These are phyloP conservation scores for Drosophila chauvacae DNA, from an alignment of 1,140 invertebrate genomes.

Conservation along the genomic window DNA sequence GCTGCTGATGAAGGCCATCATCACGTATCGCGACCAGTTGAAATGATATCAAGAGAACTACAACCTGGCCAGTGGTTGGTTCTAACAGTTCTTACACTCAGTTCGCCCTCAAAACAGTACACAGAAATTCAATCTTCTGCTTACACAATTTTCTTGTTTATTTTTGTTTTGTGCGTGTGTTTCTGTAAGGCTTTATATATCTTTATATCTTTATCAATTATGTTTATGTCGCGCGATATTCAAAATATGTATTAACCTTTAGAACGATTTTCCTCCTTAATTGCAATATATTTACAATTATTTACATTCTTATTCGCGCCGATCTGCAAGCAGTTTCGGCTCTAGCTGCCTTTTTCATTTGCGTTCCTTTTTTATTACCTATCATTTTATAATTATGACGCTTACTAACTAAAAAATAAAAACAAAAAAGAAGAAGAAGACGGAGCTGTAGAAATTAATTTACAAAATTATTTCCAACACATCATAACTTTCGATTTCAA, in stretches of 20 bases:
- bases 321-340: conserved; percentile 27
- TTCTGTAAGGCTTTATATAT: conserved; percentile 53
- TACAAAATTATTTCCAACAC: conserved; percentile 50
- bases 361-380: conserved; percentile 17
- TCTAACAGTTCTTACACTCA: conserved; percentile 30
- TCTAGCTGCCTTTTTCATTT: conserved; percentile 22
- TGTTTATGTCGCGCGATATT: conserved; percentile 56
- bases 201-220: conserved; percentile 23
- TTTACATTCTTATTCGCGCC: conserved; percentile 5
- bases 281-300: conserved; percentile 24
- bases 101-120: conserved; percentile 17
- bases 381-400: conserved; percentile 41
- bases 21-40: conserved; percentile 84
- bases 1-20: conserved; percentile 92
- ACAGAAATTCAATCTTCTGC: conserved; percentile 23
- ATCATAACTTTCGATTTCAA: conserved; percentile 33
- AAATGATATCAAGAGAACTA: conserved; percentile 76
- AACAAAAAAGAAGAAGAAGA: not conserved
- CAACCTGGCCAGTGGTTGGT: conserved; percentile 51
- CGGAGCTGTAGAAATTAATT: conserved; percentile 59
- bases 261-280: conserved; percentile 21
- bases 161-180: conserved; percentile 49
- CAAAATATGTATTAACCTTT: conserved; percentile 26
- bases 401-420: conserved; percentile 20
- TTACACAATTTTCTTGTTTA: conserved; percentile 27